Base-by-base conservation (phyloP, 2,888 invertebrate genomes). In the Ennomos fuscantarius region DNA sequence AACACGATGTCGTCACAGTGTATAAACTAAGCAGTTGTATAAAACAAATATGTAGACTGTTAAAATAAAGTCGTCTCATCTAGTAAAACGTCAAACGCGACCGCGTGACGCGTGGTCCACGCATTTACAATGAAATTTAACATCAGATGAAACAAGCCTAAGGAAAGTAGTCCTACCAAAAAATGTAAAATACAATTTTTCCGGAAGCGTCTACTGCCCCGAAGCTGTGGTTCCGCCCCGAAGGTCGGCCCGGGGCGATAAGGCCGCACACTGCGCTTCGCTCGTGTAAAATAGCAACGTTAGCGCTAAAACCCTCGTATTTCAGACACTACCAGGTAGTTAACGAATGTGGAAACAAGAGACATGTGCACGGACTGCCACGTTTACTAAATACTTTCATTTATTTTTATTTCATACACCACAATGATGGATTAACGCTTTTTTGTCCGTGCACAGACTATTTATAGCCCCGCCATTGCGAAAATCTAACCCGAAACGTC, bases 161-260 rank as follows among this genome's bases (percentile, higher is more conserved):
- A 3, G 6, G 6, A 24, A 24, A 3, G 6, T 24, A 24, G 6
- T 6, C 24, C 6, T 24, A 0, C 6, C 24, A 24, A 24, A 24
- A 24, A 24, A 24, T 24, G 24, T 24, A 6, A 24, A 2, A 15
- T 3, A 15, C 15, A 15, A 15, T 24, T 24, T 24, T 24, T 24
- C 24, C 24, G 6, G 5, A 24, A 24, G 24, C 6, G 24, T 9
- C n/a, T 53, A 53, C 53, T 53, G 46, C 0, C 12, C n/a, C 8
- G 1, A 8, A 1, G 11, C 11, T 33, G 32, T 53, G 24, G 12
- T 52, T 45, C 8, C 9, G 24, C 50, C n/a, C 46, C 37, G 35
- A 36, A 44, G 45, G 55, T 47, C 57, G 45, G 39, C 35, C 15
- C 41, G 12, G 35, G 34, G 37, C 34, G 60, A 61, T 54, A 54